Evolutionary conservation across 2,888 invertebrate species (phyloP), one percentile per base, ranked within the genome.

Genomic region (Flexamia atlantica): DNA sequence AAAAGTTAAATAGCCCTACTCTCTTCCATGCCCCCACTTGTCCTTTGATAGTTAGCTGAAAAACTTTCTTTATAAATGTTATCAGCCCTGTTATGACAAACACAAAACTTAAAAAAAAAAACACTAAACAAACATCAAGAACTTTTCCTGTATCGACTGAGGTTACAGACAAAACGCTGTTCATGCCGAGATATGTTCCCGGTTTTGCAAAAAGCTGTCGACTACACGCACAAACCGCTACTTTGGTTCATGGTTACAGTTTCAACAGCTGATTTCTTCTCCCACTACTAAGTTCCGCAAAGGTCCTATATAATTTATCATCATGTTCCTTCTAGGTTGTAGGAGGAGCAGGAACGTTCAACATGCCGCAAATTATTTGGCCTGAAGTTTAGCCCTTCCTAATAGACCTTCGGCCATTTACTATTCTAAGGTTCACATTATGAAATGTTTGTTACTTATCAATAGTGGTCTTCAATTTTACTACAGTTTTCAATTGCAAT

Each of bases 1-100:
- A 85, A 86, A 10, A 86, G 83, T 80, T 86, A 42, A 36, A 40
- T 25, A 36, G 84, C 85, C 23, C 87, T 86, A 36, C 60, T 81
- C n/a, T 85, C 85, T 80, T 87, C 86, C 86, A 87, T 86, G 14
- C 85, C 85, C n/a, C 85, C 86, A 84, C 86, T 86, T 12, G 83
- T 83, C 46, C 85, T 83, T 30, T 25, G 30, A 72, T 85, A 86
- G 83, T 86, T 87, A 25, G 85, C 85, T 23, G 20, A 42, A 74
- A 86, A 87, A 10, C 23, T 32, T 9, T 28, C 81, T 32, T 32
- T 32, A 81, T 81, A 60, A 7, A 32, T 30, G 60, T 60, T 81
- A 36, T 50, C 53, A 46, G 28, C 12, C 50, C 53, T 79, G 14
- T 79, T 5, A 53, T 50, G 79, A 40, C 79, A 81, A 30, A 32